These are phyloP conservation scores for Halyomorpha halys DNA, from an alignment of 1,140 invertebrate species.

Conservation along the genomic window DNA sequence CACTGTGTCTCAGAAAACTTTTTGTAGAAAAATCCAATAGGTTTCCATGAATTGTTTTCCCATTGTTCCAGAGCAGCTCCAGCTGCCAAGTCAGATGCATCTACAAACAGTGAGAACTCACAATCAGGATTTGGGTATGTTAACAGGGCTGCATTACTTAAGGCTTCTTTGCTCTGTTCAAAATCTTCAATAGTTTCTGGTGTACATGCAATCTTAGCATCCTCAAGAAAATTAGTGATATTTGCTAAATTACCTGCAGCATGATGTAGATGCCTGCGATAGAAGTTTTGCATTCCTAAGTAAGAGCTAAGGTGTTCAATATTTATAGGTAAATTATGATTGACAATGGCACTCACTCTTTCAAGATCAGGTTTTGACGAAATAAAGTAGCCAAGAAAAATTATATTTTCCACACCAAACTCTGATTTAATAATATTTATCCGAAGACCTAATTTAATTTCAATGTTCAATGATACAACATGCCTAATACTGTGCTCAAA, in stretches of 20 bases:
- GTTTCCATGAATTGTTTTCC: conserved; percentile 28
- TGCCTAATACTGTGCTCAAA: too few relatives aligned
- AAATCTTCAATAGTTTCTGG: conserved; percentile 33
- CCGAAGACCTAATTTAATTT: too few relatives aligned
- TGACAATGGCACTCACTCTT: too few relatives aligned
- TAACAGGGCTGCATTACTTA: conserved; percentile 30
- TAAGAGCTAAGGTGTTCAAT: not conserved
- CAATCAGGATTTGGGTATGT: conserved; percentile 21
- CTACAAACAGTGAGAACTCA: conserved; percentile 22
- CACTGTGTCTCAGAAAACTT: conserved; percentile 33
- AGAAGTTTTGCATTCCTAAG: conserved; percentile 17
- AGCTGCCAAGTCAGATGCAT: conserved; percentile 30
- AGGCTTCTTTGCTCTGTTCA: conserved; percentile 35
- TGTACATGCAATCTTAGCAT: conserved; percentile 11
- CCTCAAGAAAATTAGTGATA: conserved; percentile 31
- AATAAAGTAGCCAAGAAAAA: too few relatives aligned
- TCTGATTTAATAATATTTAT: too few relatives aligned
- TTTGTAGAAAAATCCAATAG: too few relatives aligned
- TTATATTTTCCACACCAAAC: too few relatives aligned
- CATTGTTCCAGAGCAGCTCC: conserved; percentile 29
- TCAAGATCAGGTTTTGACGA: too few relatives aligned
- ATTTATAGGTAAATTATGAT: conserved; percentile 7
- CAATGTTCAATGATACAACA: too few relatives aligned
- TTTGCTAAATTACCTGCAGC: conserved; percentile 14
- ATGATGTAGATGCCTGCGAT: conserved; percentile 6